phyloP scores from a whole-genome alignment of 2,797 vertebrate genomes.

The Oreochromis grahami region DNA sequence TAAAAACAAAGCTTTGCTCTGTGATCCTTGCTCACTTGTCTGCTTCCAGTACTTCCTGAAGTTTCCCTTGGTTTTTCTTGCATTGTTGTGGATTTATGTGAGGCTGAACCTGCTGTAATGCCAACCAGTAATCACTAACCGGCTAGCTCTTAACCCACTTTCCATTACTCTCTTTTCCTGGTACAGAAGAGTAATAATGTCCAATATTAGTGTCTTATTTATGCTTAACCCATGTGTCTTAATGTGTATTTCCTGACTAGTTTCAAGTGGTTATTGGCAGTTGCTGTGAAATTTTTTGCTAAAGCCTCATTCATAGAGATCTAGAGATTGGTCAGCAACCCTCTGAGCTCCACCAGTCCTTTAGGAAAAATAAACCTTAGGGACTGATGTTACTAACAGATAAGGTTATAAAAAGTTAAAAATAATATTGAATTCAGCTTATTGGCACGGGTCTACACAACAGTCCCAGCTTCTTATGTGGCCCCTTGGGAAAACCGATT shows the following conservation, averaged over 20 bases:
- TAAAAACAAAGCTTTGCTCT: background rate
- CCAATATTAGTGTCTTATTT: background rate
- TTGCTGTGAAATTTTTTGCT: background rate
- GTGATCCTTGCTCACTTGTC: background rate
- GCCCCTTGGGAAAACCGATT: background rate
- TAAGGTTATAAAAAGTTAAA: accelerated
- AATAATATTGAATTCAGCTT: background rate
- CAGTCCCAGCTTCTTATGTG: background rate
- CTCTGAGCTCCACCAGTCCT: background rate
- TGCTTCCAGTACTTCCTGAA: background rate
- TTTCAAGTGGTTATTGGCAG: background rate
- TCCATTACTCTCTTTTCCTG: background rate
- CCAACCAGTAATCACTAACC: background rate
- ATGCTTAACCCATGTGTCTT: background rate
- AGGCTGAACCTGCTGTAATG: background rate
- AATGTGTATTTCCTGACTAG: background rate
- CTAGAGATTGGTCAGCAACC: background rate
- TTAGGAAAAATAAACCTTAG: background rate
- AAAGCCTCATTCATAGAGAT: background rate
- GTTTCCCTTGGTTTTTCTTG: background rate
- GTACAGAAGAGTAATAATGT: background rate
- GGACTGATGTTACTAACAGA: background rate
- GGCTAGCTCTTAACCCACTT: background rate
- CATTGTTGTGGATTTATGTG: background rate
- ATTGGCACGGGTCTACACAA: background rate